A percentile compares a stretch with the other conserved stretches of the same genome.
phyloP scores from a whole-genome alignment of 2,113 vertebrate species.

The Ageneiosus marmoratus region DNA sequence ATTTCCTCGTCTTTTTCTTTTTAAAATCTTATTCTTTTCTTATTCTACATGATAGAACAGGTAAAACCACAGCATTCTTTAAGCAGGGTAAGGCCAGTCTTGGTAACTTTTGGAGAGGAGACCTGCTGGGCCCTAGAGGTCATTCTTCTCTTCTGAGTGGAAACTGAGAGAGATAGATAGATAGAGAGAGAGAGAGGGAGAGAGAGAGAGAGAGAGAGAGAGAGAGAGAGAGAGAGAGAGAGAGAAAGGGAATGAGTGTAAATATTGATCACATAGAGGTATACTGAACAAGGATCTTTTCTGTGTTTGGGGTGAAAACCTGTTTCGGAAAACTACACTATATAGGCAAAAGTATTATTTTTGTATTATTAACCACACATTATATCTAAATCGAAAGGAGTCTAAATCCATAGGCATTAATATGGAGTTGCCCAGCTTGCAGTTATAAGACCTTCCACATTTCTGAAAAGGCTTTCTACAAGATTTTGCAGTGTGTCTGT shows the following conservation, averaged over 20 bases:
- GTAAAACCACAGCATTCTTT: constrained; percentile 86
- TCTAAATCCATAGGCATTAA: too few relatives aligned
- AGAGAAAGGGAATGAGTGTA: constrained; percentile 21
- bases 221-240: constrained; percentile 30
- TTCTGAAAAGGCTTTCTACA: too few relatives aligned
- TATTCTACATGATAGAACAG: constrained; percentile 81
- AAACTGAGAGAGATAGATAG: constrained; percentile 58
- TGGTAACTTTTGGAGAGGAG: constrained; percentile 69
- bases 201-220: neutral
- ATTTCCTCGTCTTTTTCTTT: neutral
- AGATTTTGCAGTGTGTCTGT: too few relatives aligned
- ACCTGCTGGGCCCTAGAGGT: constrained; percentile 74
- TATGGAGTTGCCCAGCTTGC: too few relatives aligned
- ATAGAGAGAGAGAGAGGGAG: neutral
- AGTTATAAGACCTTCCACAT: too few relatives aligned
- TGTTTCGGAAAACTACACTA: too few relatives aligned
- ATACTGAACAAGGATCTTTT: neutral
- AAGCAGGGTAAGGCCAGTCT: constrained; percentile 78
- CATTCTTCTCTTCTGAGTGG: constrained; percentile 65
- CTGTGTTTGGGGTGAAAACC: neutral
- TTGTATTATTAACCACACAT: too few relatives aligned
- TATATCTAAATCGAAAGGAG: too few relatives aligned
- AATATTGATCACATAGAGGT: too few relatives aligned
- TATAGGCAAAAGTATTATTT: too few relatives aligned
- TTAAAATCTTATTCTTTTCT: neutral